A percentile compares a stretch with the other conserved stretches of the same genome.
phyloP scores from a whole-genome alignment of 2,797 vertebrate genomes.

The Gephyroberyx darwinii region DNA sequence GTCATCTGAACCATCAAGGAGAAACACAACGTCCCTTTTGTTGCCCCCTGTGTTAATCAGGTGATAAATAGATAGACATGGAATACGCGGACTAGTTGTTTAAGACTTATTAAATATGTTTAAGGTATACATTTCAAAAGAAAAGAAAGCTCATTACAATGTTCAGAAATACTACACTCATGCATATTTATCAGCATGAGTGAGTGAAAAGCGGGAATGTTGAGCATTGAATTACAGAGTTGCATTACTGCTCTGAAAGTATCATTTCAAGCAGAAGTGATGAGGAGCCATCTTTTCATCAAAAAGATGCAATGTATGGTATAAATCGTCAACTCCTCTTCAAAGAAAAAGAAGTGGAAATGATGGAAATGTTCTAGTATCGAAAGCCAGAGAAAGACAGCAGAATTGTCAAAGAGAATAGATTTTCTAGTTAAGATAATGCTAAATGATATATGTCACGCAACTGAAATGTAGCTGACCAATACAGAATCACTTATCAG shows the following conservation, averaged over 20 bases:
- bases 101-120: conserved; percentile 41
- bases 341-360: conserved; percentile 21
- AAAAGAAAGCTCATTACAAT: not conserved
- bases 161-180: conserved; percentile 1
- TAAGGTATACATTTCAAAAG: conserved; percentile 14
- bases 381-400: conserved; percentile 16
- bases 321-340: conserved; percentile 27
- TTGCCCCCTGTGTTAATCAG: conserved; percentile 67
- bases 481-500: not conserved
- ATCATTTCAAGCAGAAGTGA: conserved; percentile 30
- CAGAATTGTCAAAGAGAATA: not conserved
- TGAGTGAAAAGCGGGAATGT: conserved; percentile 29
- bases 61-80: conserved; percentile 61
- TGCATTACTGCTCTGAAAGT: conserved; percentile 34
- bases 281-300: conserved; percentile 62
- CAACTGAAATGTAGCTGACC: conserved; percentile 23
- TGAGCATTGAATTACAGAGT: conserved; percentile 33
- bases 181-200: conserved; percentile 42
- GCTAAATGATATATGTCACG: conserved; percentile 8
- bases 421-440: not conserved
- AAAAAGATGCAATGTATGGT: conserved; percentile 52
- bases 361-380: conserved; percentile 5
- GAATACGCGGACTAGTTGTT: conserved; percentile 45
- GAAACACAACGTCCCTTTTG: conserved; percentile 82
- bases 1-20: conserved; percentile 81